Conservation (phyloP, 2,888 invertebrate genomes). For the Epicampocera succincta region DNA sequence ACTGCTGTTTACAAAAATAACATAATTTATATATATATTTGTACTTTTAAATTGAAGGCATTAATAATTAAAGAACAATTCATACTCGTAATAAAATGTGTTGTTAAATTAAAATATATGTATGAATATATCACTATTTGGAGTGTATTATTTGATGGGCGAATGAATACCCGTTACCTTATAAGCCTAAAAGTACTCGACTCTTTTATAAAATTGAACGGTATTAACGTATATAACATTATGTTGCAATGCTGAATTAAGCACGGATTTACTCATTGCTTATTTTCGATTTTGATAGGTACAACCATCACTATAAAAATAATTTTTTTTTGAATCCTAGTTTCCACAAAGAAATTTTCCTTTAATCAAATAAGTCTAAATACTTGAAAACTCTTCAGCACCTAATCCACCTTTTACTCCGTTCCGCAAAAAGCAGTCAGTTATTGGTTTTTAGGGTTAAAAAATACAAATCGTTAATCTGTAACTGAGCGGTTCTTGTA, state of each 20-base stretch:
- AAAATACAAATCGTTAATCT: not conserved
- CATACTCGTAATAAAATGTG: not conserved
- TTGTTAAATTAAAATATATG: not conserved
- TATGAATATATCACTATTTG: slow-evolving; percentile 8
- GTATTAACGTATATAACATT: not conserved
- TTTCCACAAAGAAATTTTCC: slow-evolving; percentile 6
- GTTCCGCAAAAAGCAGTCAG: not conserved
- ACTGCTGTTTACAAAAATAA: slow-evolving; percentile 2
- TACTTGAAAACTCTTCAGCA: not conserved
- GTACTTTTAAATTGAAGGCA: too few relatives aligned
- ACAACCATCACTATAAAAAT: slow-evolving; percentile 17
- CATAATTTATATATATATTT: not conserved
- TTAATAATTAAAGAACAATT: slow-evolving; percentile 4
- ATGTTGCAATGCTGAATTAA: not conserved
- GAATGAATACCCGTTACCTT: slow-evolving; percentile 53
- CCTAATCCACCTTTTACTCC: not conserved
- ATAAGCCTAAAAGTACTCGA: too few relatives aligned
- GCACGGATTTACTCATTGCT: slow-evolving; percentile 6
- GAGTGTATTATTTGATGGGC: slow-evolving; percentile 39
- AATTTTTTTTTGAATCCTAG: slow-evolving; percentile 7
- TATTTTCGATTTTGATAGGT: slow-evolving; percentile 3
- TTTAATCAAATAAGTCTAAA: too few relatives aligned
- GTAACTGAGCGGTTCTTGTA: not conserved
- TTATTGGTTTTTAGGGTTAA: not conserved
- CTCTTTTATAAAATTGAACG: slow-evolving; percentile 27